Evolutionary conservation across 1,140 invertebrate species (phyloP), one percentile per base, ranked within the genome.

Genomic region (Schlechtendalia chinensis): DNA sequence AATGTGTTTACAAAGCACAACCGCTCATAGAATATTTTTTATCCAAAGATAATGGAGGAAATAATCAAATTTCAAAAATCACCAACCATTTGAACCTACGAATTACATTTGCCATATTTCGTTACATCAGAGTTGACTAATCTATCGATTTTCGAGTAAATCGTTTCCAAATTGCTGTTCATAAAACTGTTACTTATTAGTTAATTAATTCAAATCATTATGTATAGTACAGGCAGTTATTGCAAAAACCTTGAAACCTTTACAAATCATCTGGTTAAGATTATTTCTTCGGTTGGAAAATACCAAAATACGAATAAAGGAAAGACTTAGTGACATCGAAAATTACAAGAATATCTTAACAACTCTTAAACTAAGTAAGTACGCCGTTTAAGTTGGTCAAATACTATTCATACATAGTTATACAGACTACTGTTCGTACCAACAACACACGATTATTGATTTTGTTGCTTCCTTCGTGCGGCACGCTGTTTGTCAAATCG

Each of bases 401-500:
- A 54, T 29, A 53, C 16, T 72, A 54, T 72, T 54, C 24, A 71
- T 71, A 54, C 12, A 47, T 45, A 65, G 14, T 12, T 27, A n/a
- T n/a, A n/a, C n/a, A n/a, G n/a, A 71, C 67, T 71, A 71, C 17
- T 27, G 8, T 71, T 71, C 45, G 58, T 58, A 56, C 53, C 32
- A 47, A 47, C 5, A 47, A 8, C 19, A 77, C 22, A 24, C 22
- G 39, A 77, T 59, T 58, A 79, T 79, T 79, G 59, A 17, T 79
- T 79, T 63, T 63, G 24, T 83, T 90, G 91, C 82, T 92, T 90
- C 85, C 93, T 89, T 77, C 93, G 88, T 80, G 93, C 91, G 79
- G 93, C 92, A 82, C 94, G 89, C 86, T 98, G 96, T 86, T 98
- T 98, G 85, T 98, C 96, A 88, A 99, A 99, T 83, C 98, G 90